Evolutionary conservation across 2,888 invertebrate species (phyloP).

Genomic region (Spilosoma lubricipeda): DNA sequence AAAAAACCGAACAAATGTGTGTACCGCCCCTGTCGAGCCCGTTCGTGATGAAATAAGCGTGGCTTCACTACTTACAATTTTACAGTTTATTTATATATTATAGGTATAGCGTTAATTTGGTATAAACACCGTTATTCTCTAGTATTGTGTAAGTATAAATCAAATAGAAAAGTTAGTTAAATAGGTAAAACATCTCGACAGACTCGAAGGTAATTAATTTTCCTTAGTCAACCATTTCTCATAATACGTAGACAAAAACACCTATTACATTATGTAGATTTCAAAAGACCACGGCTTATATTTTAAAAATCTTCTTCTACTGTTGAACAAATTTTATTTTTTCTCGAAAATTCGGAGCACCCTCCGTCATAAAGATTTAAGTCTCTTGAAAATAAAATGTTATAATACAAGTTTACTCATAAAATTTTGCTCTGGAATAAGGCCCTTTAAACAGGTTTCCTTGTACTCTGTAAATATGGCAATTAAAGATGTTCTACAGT

Average conservation of each 20-base stretch:
- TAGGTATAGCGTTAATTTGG: too few species aligned
- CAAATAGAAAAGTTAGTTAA: too few species aligned
- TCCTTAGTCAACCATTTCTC: background rate
- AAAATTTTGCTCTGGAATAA: constrained; percentile 44
- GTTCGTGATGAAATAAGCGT: too few species aligned
- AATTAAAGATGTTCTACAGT: background rate
- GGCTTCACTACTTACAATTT: background rate
- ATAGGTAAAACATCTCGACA: background rate
- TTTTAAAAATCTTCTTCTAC: background rate
- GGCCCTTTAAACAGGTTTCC: background rate
- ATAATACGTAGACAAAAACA: background rate
- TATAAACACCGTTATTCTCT: too few species aligned
- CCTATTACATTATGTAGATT: background rate
- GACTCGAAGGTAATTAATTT: background rate
- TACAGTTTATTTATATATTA: background rate
- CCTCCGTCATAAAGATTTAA: constrained; percentile 5
- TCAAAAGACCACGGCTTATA: background rate
- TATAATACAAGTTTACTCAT: constrained; percentile 16
- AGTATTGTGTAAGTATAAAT: too few species aligned
- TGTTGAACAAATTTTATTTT: constrained; percentile 1
- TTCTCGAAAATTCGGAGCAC: background rate
- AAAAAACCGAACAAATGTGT: too few species aligned
- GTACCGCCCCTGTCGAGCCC: too few species aligned
- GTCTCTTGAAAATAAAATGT: constrained; percentile 12
- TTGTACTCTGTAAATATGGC: background rate